Evolutionary conservation across 2,888 invertebrate genomes (phyloP).

Genomic region (Belgica antarctica): DNA sequence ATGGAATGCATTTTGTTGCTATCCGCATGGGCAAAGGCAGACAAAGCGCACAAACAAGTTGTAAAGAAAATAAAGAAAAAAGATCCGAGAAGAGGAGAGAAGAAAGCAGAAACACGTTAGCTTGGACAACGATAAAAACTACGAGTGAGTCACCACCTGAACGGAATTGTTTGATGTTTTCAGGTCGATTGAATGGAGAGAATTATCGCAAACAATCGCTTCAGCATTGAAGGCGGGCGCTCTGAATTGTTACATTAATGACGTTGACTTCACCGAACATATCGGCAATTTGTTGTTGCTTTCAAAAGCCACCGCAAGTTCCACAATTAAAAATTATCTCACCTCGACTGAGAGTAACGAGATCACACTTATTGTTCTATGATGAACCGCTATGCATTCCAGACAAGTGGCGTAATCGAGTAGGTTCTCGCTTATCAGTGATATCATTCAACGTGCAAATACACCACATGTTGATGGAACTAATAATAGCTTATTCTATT

Average conservation of each 20-base stretch:
- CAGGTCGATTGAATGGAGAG: neutral
- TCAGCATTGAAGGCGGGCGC: neutral
- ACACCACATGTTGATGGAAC: too few species aligned
- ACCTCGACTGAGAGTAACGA: too few species aligned
- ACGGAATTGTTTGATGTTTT: slow-evolving; percentile 23
- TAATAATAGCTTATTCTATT: too few species aligned
- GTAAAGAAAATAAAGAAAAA: too few species aligned
- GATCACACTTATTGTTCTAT: neutral
- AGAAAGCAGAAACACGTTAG: neutral
- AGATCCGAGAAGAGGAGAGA: neutral
- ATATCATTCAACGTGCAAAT: slow-evolving; percentile 1
- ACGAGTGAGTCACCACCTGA: slow-evolving; percentile 21
- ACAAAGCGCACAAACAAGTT: neutral
- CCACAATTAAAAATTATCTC: neutral
- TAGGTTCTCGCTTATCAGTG: neutral
- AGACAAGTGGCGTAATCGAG: neutral
- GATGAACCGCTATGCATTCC: too few species aligned
- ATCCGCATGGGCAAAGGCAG: slow-evolving; percentile 17
- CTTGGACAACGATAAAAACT: neutral
- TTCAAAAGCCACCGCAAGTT: neutral
- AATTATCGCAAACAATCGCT: too few species aligned
- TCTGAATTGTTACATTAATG: neutral
- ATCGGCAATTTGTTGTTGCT: neutral
- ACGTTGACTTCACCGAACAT: too few species aligned
- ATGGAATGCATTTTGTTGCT: slow-evolving; percentile 20